Evolutionary conservation across 2,113 vertebrate species (phyloP), one percentile per base, ranked within the genome.

Genomic region (Nerophis ophidion): DNA sequence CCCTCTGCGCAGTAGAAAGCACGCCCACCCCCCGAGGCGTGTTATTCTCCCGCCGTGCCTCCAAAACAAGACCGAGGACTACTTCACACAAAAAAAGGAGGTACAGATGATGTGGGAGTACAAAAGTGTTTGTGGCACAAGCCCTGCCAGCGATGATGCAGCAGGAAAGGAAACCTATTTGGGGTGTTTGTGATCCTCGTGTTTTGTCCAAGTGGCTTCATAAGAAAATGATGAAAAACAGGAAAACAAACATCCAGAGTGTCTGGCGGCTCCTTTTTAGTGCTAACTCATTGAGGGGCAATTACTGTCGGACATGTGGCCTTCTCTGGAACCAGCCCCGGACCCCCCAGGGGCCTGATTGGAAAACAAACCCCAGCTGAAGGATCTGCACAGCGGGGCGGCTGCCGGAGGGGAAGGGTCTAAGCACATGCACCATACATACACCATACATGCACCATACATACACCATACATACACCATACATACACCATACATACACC

Each of bases 331-430:
- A 26, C 19, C 19, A 26, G 19, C 19, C 19, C 19, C 19, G 6
- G 59, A 68, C 70, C 61, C 68, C 71, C 71, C 40, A 52, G 65
- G 72, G 66, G 36, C 57, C 71, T 57, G 61, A 49, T 42, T 61
- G 55, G 48, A 76, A 75, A 81, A 75, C 50, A 83, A 78, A 66
- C 48, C 60, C 35, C 5, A 4, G 57, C 66, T 33, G 50, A 55
- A 54, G 74, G 79, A 78, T 78, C 79, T 81, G 63, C 65, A 72
- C 70, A 74, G 77, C 50, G 10, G 77, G 76, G 50, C 19, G 68
- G 69, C 49, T 52, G 53, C 64, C 51, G 52, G 40, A 57, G 48
- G 55, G 57, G 63, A 74, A 57, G 56, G 46, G 4, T 48, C 36
- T 47, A 13, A 47, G 33, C 60, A 74, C 61, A 64, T 53, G 58